Conservation (phyloP, 2,797 vertebrate species). For the Xiphophorus birchmanni region DNA sequence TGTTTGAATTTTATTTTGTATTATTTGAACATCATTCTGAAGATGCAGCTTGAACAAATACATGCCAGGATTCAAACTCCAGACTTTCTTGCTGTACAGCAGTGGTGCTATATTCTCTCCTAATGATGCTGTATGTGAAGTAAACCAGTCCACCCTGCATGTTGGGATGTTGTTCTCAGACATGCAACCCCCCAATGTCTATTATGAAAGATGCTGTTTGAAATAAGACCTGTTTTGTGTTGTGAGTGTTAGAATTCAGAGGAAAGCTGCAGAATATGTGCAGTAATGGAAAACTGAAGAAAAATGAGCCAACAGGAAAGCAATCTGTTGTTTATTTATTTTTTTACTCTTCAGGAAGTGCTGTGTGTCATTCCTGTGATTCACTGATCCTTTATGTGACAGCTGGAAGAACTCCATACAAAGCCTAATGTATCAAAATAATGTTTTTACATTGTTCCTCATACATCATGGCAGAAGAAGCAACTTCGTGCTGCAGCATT, state of each 20-base stretch:
- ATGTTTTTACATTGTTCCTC: constrained; percentile 15
- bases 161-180: too few species aligned
- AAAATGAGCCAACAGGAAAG: neutral
- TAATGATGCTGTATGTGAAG: too few species aligned
- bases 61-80: too few species aligned
- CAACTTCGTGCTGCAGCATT: constrained; percentile 16
- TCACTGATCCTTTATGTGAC: constrained; percentile 22
- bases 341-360: constrained; percentile 18
- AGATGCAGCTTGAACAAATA: too few species aligned
- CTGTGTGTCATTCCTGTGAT: constrained; percentile 24
- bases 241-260: neutral
- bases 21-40: too few species aligned
- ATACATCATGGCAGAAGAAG: constrained; percentile 26
- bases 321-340: constrained; percentile 25
- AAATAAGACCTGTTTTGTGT: neutral
- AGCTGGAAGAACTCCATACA: constrained; percentile 17
- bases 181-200: too few species aligned
- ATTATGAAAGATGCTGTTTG: too few species aligned
- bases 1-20: too few species aligned
- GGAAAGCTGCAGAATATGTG: neutral
- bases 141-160: too few species aligned
- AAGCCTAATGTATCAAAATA: constrained; percentile 40
- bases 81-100: too few species aligned
- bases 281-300: neutral
- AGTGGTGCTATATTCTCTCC: too few species aligned